Percentiles rank a stretch among this genome's conserved stretches.
phyloP scores from a whole-genome alignment of 2,888 invertebrate species.

The Mallateleia sp. region DNA sequence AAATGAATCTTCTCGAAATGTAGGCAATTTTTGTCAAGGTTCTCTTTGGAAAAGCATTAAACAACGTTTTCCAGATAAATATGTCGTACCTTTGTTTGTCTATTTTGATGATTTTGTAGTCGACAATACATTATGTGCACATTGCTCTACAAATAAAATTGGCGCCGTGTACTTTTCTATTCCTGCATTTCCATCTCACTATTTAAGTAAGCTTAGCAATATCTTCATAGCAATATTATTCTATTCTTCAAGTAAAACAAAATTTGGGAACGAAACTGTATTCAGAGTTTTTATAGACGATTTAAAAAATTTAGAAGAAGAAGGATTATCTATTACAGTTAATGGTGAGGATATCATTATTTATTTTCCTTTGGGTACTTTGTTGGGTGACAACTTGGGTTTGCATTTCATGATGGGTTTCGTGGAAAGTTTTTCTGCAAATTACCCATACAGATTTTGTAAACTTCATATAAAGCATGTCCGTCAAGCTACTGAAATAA shows the following conservation, averaged over 20 bases:
- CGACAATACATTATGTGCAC: no score
- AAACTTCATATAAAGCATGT: neutral
- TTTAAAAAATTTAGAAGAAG: slow-evolving; percentile 53
- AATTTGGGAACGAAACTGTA: slow-evolving; percentile 18
- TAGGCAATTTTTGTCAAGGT: slow-evolving; percentile 46
- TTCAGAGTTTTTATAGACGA: slow-evolving; percentile 60
- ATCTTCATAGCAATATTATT: slow-evolving; percentile 67
- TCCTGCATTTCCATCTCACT: no score
- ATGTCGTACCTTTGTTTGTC: slow-evolving; percentile 64
- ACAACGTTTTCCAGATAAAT: slow-evolving; percentile 37
- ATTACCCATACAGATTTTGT: slow-evolving; percentile 66
- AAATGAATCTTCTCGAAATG: neutral
- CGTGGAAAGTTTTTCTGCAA: slow-evolving; percentile 64
- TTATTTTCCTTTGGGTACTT: slow-evolving; percentile 7
- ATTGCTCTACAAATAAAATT: no score
- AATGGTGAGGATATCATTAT: neutral
- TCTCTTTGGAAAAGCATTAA: slow-evolving; percentile 55
- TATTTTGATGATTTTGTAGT: slow-evolving; percentile 80
- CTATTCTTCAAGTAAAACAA: slow-evolving; percentile 29
- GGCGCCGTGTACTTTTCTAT: no score
- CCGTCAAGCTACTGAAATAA: neutral
- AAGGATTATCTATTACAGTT: slow-evolving; percentile 17
- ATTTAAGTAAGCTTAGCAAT: no score
- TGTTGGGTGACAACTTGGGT: slow-evolving; percentile 50
- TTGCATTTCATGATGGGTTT: slow-evolving; percentile 63